phyloP scores from a whole-genome alignment of 2,888 invertebrate species.

The Mamestra brassicae region DNA sequence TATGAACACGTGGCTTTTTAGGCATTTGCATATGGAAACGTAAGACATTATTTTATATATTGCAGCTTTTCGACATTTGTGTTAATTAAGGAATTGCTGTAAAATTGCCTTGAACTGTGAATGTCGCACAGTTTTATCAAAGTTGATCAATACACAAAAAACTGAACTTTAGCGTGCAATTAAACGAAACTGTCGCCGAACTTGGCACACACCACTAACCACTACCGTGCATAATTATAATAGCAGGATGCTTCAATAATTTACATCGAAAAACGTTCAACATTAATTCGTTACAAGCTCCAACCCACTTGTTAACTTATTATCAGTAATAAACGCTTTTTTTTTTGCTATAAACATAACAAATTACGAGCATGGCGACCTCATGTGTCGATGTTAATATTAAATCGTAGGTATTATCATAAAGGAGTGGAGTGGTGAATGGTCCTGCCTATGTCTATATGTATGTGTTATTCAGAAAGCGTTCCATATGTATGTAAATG shows the following conservation, averaged over 20 bases:
- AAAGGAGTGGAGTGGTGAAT: slow-evolving; percentile 5
- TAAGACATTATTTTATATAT: not conserved
- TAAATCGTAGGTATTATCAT: slow-evolving; percentile 18
- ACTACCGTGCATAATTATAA: not conserved
- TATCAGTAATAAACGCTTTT: slow-evolving; percentile 44
- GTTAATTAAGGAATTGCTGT: no score
- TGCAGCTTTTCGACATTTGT: not conserved
- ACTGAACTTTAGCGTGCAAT: not conserved
- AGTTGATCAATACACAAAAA: not conserved
- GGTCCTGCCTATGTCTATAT: not conserved
- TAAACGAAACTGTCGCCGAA: not conserved
- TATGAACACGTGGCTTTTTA: not conserved
- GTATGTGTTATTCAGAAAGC: not conserved
- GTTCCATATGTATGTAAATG: slow-evolving; percentile 30
- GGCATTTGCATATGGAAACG: slow-evolving; percentile 9
- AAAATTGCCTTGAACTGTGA: no score
- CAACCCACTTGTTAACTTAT: slow-evolving; percentile 45
- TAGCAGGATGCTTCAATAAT: slow-evolving; percentile 28
- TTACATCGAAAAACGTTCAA: slow-evolving; percentile 14
- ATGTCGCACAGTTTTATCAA: no score
- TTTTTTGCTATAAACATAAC: slow-evolving; percentile 24
- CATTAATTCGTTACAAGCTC: slow-evolving; percentile 11
- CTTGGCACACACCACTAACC: slow-evolving; percentile 17
- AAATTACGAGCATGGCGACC: slow-evolving; percentile 44
- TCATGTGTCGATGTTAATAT: slow-evolving; percentile 22